These are phyloP conservation scores for Poecilia picta DNA, from an alignment of 2,797 vertebrate genomes.

Conservation along the genomic window DNA sequence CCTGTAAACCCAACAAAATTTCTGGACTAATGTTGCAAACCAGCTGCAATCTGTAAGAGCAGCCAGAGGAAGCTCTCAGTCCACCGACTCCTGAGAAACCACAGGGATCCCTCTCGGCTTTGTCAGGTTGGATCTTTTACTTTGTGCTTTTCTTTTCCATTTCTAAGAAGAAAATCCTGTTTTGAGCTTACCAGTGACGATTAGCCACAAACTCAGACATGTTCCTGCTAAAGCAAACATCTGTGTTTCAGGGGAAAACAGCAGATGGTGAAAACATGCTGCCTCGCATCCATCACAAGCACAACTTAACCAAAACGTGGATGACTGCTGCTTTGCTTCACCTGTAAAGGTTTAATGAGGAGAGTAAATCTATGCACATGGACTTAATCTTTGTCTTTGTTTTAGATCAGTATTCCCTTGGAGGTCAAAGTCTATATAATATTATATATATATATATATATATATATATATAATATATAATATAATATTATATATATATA, in stretches of 20 bases:
- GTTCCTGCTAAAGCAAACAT: background rate
- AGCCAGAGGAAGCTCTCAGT: background rate
- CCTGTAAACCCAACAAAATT: background rate
- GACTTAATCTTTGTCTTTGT: background rate
- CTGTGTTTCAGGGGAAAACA: conserved; percentile 4
- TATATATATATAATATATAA: no score
- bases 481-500: no score
- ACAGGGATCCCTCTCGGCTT: background rate
- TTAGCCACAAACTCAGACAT: background rate
- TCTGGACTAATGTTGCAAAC: background rate
- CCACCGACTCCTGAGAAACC: background rate
- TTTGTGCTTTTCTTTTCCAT: conserved; percentile 5
- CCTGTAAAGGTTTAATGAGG: background rate
- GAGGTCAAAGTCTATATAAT: no score
- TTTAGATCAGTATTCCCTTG: background rate
- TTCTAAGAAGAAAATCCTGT: background rate
- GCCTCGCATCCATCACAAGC: background rate
- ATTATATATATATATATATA: no score
- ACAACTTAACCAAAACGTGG: background rate
- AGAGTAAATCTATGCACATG: background rate
- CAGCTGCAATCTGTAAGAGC: background rate
- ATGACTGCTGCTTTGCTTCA: background rate
- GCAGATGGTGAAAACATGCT: conserved; percentile 9
- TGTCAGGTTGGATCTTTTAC: conserved; percentile 8
- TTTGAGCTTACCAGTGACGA: background rate